Conservation (phyloP, 2,888 invertebrate species). For the Agriopis leucophaearia region DNA sequence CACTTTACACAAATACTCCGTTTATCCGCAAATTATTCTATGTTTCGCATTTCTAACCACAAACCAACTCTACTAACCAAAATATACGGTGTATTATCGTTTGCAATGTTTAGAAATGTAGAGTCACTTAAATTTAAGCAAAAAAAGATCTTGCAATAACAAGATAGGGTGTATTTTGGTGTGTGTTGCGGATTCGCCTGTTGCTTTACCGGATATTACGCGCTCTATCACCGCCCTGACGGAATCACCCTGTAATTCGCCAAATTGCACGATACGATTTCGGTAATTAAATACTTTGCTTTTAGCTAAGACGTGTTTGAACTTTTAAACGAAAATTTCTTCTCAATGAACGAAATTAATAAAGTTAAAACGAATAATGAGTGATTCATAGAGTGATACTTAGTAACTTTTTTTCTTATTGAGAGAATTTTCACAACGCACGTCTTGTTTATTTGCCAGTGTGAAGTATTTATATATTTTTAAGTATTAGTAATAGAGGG, state of each 20-base stretch:
- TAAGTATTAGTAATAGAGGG: too few species aligned
- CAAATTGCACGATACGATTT: constrained; percentile 73
- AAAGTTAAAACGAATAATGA: not conserved
- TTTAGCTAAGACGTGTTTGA: constrained; percentile 45
- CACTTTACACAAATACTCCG: constrained; percentile 37
- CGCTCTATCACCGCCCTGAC: constrained; percentile 72
- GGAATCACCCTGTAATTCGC: constrained; percentile 80
- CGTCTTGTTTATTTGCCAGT: too few species aligned
- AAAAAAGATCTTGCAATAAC: not conserved
- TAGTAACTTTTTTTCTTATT: too few species aligned
- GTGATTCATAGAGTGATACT: too few species aligned
- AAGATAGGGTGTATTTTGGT: constrained; percentile 13
- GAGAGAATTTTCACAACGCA: too few species aligned
- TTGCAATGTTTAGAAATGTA: not conserved
- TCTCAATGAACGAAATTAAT: not conserved
- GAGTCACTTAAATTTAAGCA: not conserved
- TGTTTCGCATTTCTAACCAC: not conserved
- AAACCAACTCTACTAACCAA: not conserved
- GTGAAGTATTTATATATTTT: too few species aligned
- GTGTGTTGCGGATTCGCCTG: constrained; percentile 59
- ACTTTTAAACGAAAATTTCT: constrained; percentile 4
- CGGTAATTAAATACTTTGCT: constrained; percentile 77
- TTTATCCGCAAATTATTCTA: constrained; percentile 41
- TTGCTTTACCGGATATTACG: constrained; percentile 80
- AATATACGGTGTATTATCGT: constrained; percentile 1